Base-by-base conservation (phyloP, 2,888 invertebrate species). In the Parapristionchus giblindavisi region DNA sequence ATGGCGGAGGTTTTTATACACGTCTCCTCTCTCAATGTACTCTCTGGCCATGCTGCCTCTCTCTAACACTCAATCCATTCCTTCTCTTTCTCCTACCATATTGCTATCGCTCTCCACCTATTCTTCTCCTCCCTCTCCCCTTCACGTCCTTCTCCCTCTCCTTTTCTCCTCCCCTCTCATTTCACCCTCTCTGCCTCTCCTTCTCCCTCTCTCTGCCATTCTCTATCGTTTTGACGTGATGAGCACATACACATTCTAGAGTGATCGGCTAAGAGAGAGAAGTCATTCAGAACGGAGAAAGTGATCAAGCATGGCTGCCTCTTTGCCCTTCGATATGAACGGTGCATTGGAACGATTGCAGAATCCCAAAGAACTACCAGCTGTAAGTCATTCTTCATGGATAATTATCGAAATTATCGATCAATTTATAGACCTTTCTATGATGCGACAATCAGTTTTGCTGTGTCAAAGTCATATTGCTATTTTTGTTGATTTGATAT, bases 261-360 rank as follows among this genome's bases (percentile, higher is more conserved):
- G 6, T 54, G n/a, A 14, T 14, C n/a, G 27, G 17, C 54, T 17
- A 17, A 6, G 54, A n/a, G 14, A 6, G 8, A 24, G 6, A 6
- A n/a, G 6, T 54, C 24, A 14, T n/a, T 17, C 27, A n/a, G 6
- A 54, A 24, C 8, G 6, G 17, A 54, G 54, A 11, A 8, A 68
- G 52, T 21, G 36, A 52, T 68, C 48, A 52, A 68, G n/a, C 17
- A 5, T 36, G 34, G 3, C 27, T 3, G 43, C 34, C n/a, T n/a
- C n/a, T n/a, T n/a, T n/a, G n/a, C n/a, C n/a, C 21, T 68, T 68
- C 36, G 52, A 68, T 24, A 68, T 68, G 68, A 52, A 68, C 68
- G 68, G 68, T 11, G 68, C 68, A 3, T 24, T 68, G 52, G 68
- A 68, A 21, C 21, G 68, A 14, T 52, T 68, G 68, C 68, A 68